phyloP scores from a whole-genome alignment of 37 sponge, comb jelly and placozoan species.

The Haliclona indistincta region DNA sequence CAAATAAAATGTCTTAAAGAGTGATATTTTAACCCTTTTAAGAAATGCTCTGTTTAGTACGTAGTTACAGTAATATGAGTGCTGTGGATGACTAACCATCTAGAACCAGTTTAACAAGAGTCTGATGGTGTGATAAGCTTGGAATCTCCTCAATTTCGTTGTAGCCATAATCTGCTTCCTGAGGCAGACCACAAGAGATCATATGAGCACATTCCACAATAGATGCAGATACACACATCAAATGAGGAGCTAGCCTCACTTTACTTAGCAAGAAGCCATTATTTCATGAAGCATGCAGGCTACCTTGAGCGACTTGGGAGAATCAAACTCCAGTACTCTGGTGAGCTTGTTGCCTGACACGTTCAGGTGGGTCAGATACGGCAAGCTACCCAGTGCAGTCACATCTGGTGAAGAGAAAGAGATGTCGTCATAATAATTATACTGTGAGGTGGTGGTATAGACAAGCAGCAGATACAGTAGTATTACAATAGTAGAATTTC shows the following conservation, averaged over 20 bases:
- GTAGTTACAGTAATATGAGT: too few species aligned
- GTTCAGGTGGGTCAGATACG: conserved; percentile 58
- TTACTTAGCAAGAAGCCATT: not conserved
- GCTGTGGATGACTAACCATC: too few species aligned
- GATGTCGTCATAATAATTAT: not conserved
- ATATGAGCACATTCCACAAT: conserved; percentile 11
- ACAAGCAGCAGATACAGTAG: too few species aligned
- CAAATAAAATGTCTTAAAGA: too few species aligned
- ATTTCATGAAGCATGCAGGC: not conserved
- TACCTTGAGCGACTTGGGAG: conserved; percentile 49
- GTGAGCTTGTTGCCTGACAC: conserved; percentile 64
- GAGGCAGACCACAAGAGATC: not conserved
- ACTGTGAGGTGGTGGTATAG: too few species aligned
- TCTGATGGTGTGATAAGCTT: conserved; percentile 32
- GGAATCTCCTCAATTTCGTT: conserved; percentile 72
- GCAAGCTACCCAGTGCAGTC: conserved; percentile 31
- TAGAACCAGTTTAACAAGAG: conserved; percentile 56
- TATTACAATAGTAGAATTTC: too few species aligned
- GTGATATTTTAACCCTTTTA: too few species aligned
- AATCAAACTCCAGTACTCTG: conserved; percentile 44
- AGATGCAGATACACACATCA: not conserved
- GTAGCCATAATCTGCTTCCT: conserved; percentile 66
- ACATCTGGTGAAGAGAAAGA: conserved; percentile 52
- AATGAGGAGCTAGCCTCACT: not conserved
- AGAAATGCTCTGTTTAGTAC: too few species aligned